Evolutionary conservation across 2,113 vertebrate genomes (phyloP), one percentile per base, ranked within the genome.

Genomic region (Rhodinocichla rosea): DNA sequence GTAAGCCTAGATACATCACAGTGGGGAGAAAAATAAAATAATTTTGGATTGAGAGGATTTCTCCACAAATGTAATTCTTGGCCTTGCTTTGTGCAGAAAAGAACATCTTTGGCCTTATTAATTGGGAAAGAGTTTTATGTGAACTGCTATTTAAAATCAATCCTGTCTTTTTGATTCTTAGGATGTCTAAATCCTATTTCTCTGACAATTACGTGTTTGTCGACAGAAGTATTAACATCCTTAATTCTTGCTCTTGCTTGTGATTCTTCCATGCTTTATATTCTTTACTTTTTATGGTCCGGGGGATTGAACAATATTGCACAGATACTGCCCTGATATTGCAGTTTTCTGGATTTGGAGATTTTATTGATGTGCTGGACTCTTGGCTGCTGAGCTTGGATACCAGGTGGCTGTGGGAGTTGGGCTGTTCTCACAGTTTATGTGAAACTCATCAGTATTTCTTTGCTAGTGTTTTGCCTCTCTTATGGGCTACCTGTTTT

Each of bases 201-300:
- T 44, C 73, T n/a, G 32, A 39, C 8, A 65, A 15, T 24, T 70
- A 5, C 0, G 0, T 89, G 35, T 63, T 70, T 67, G 35, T 53
- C 50, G 26, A 53, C 8, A 8, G 52, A 60, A 4, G 1, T 23
- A 12, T 20, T 59, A 24, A 4, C 11, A 74, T 44, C 7, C 42
- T 22, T 57, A 82, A 52, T 45, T 84, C 30, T 52, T 73, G 11
- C 17, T 91, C 13, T 77, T 87, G 22, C 14, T 55, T 92, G n/a
- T 63, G 56, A 39, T 87, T 92, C n/a, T 79, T 76, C 24, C 11
- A 6, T 39, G 9, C 1, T 1, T 52, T 50, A 26, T 69, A 15
- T 21, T 42, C 17, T 57, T 60, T 52, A 17, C 28, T 80, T 83
- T 88, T 8, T 32, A 4, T 1, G 2, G 7, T 60, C 39, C 52